Conservation (phyloP, 92 coral and sea anemone species). For the Blastomussa wellsi region DNA sequence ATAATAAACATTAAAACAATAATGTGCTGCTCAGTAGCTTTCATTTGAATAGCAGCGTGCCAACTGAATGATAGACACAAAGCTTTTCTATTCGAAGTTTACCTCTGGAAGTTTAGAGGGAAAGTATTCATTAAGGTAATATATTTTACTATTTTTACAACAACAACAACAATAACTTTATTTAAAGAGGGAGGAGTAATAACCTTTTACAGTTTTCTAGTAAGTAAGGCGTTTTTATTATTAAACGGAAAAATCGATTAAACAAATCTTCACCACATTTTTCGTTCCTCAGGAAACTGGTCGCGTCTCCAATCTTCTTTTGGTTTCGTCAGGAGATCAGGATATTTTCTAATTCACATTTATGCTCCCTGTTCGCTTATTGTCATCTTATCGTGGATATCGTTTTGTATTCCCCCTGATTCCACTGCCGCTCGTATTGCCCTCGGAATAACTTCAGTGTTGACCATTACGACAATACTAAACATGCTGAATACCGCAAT, state of each 20-base stretch:
- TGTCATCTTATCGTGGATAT: constrained; percentile 95
- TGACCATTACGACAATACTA: constrained; percentile 89
- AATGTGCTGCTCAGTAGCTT: background rate
- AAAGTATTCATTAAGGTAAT: no score
- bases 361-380: constrained; percentile 97
- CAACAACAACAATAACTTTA: no score
- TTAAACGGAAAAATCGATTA: no score
- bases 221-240: no score
- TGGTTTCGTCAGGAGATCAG: constrained; percentile 73
- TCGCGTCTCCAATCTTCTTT: constrained; percentile 79
- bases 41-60: background rate
- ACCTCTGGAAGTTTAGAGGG: no score
- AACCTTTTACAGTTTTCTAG: no score
- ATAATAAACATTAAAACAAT: no score
- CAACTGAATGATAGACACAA: no score
- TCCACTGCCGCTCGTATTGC: constrained; percentile 97
- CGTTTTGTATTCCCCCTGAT: constrained; percentile 96
- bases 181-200: no score
- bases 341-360: constrained; percentile 92
- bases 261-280: background rate
- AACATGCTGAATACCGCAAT: constrained; percentile 92
- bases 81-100: no score
- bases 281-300: constrained; percentile 81
- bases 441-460: constrained; percentile 89
- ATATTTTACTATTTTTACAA: no score